Percentiles rank a stretch among this genome's conserved stretches.
phyloP scores from a whole-genome alignment of 1,140 invertebrate species.

The Apis cerana region DNA sequence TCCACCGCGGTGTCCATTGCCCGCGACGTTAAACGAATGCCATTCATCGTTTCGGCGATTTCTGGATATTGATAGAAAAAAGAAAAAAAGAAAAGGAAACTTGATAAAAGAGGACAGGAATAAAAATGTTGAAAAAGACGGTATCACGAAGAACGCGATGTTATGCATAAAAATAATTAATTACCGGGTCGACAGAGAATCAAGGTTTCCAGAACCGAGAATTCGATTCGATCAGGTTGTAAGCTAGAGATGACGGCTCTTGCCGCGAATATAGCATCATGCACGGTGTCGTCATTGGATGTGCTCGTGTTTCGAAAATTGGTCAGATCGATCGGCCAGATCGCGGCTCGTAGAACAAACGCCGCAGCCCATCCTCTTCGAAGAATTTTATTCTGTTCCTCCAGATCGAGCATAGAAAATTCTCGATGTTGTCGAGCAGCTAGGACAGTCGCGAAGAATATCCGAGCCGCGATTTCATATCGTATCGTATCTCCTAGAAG shows the following conservation, averaged over 20 bases:
- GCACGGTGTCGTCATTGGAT: conserved; percentile 25
- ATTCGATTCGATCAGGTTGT: conserved; percentile 82
- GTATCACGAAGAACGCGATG: background rate
- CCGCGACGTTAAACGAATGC: conserved; percentile 53
- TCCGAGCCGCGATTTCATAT: conserved; percentile 82
- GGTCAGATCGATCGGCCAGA: conserved; percentile 83
- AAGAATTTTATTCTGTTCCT: conserved; percentile 82
- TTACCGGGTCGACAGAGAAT: conserved; percentile 84
- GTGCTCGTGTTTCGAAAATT: conserved; percentile 61
- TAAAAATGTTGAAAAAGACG: background rate
- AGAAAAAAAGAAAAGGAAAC: background rate
- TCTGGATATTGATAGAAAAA: conserved; percentile 57
- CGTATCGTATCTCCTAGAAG: conserved; percentile 70
- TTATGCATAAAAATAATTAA: background rate
- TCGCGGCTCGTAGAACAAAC: conserved; percentile 83
- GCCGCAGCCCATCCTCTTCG: conserved; percentile 83
- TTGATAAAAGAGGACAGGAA: background rate
- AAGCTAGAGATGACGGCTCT: conserved; percentile 76
- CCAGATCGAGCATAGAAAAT: conserved; percentile 78
- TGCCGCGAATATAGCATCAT: conserved; percentile 63
- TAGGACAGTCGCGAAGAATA: conserved; percentile 82
- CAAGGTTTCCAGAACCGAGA: conserved; percentile 85
- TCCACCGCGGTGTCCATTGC: conserved; percentile 68
- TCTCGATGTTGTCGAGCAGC: conserved; percentile 82
- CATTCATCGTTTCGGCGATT: conserved; percentile 62